Base-by-base conservation (phyloP, 1,140 invertebrate species). In the Drosophila simulans region DNA sequence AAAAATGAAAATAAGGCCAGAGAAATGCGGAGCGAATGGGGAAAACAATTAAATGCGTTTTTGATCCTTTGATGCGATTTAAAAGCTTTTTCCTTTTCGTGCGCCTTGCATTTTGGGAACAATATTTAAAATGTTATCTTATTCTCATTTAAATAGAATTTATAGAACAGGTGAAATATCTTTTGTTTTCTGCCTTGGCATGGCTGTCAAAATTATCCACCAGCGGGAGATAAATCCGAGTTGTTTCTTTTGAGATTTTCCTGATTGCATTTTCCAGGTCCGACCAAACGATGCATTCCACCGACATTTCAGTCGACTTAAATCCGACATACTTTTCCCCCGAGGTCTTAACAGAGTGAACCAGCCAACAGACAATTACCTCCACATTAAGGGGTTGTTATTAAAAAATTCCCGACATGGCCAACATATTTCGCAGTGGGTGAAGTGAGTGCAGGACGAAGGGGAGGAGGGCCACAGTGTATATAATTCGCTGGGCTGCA, bases 331-430 rank as follows among this genome's bases (percentile, higher is more conserved):
- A 13, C 42, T 48, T 40, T 40, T 7, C 42, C 65, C 43, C 35
- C 11, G 27, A 10, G 42, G 51, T 69, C 51, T 48, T 42, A 46
- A 69, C 22, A n/a, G 53, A 57, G 52, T 66, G n/a, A 57, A 34
- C 72, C 53, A 58, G 60, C 37, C 48, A 35, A 35, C 45, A 74
- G 35, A 73, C 45, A 45, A 64, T 76, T 75, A 76, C 62, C 71
- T 75, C 53, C 48, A 39, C 60, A 75, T 76, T 76, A 76, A 76
- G 72, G 46, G 48, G 10, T 60, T 66, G 53, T 76, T 76, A 75
- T 76, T 76, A 75, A 76, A 70, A 75, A 76, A 76, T 66, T 65
- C 60, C 40, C 17, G 37, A 40, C 59, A 34, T 53, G 39, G 54
- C 53, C 54, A 58, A 54, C 71, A 75, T 58, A 42, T 65, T 75